A percentile compares a stretch with the other conserved stretches of the same genome.
These are phyloP conservation scores for Zapornia atra DNA, from an alignment of 2,113 vertebrate species.

Conservation along the genomic window DNA sequence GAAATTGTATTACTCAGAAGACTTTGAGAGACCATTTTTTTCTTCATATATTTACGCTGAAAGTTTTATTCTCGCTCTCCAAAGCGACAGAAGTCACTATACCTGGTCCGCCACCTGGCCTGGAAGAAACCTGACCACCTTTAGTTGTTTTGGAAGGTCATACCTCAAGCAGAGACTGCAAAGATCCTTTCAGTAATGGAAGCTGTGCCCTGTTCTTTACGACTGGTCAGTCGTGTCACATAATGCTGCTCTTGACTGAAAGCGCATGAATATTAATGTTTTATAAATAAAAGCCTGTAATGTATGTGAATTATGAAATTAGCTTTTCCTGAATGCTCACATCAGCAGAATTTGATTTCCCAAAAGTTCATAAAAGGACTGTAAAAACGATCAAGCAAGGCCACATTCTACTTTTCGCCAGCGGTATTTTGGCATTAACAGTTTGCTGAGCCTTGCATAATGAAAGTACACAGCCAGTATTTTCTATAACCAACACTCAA, in stretches of 20 bases:
- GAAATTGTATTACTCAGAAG: neutral
- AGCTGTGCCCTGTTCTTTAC: neutral
- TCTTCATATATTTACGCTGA: neutral
- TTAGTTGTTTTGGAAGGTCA: neutral
- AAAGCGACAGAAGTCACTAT: neutral
- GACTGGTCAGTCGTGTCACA: neutral
- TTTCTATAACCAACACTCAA: neutral
- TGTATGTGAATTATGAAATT: neutral
- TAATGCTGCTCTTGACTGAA: neutral
- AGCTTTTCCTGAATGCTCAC: constrained; percentile 7
- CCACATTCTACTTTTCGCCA: neutral
- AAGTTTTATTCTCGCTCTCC: neutral
- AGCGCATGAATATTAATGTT: neutral
- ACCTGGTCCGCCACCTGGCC: neutral
- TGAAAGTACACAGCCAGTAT: neutral
- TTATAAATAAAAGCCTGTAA: constrained; percentile 26
- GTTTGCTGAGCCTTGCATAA: constrained; percentile 11
- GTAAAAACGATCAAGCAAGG: neutral
- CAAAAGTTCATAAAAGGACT: constrained; percentile 10
- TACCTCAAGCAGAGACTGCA: neutral
- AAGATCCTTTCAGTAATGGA: neutral
- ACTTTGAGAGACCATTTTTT: neutral
- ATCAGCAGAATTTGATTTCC: constrained; percentile 34
- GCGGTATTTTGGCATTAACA: neutral
- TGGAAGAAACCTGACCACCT: neutral